Conservation (phyloP, 2,888 invertebrate genomes). For the Ectemnius continuus region DNA sequence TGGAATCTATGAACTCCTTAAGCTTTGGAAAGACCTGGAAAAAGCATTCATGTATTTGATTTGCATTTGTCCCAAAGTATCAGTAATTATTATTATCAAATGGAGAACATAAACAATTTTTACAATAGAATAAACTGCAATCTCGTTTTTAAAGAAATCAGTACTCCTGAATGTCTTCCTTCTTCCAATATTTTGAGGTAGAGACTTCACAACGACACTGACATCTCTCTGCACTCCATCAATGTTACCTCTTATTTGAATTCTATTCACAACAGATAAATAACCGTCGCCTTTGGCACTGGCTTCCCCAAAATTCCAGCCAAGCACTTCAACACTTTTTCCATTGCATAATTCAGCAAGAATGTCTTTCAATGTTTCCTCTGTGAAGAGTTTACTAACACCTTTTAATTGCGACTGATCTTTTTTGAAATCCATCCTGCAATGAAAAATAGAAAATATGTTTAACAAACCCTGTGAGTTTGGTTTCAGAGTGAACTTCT, state of each 20-base stretch:
- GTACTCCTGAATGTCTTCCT: conserved; percentile 83
- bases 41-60: conserved; percentile 12
- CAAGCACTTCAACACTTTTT: conserved; percentile 70
- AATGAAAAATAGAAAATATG: no score
- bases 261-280: conserved; percentile 82
- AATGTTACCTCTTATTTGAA: conserved; percentile 80
- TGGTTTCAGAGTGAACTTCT: no score
- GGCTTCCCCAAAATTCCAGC: conserved; percentile 77
- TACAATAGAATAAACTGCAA: conserved; percentile 81
- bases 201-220: conserved; percentile 83
- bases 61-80: not conserved
- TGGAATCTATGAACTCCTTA: conserved; percentile 64
- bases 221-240: conserved; percentile 73
- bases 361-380: conserved; percentile 76
- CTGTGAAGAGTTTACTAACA: conserved; percentile 74
- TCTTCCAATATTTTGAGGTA: conserved; percentile 83
- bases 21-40: conserved; percentile 68
- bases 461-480: no score
- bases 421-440: conserved; percentile 25
- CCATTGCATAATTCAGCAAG: conserved; percentile 71
- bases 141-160: conserved; percentile 86
- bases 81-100: no score
- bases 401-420: conserved; percentile 45
- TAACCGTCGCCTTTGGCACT: conserved; percentile 85
- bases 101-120: not conserved